phyloP scores from a whole-genome alignment of 1,140 invertebrate genomes.

The Hermetia illucens region DNA sequence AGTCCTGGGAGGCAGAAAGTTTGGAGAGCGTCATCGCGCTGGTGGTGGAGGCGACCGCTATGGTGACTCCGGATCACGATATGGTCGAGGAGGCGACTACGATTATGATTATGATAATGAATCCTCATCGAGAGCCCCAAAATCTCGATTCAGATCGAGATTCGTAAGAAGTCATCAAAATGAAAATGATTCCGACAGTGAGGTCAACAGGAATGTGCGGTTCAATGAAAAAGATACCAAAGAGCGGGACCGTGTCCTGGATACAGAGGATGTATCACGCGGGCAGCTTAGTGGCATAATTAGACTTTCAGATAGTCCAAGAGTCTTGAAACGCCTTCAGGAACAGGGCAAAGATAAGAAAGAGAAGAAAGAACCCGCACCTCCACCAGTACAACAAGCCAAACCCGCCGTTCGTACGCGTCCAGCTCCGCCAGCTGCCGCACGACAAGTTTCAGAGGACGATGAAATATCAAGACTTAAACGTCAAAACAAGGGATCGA shows the following conservation, averaged over 20 bases:
- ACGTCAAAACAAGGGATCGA: conserved; percentile 67
- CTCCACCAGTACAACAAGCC: conserved; percentile 32
- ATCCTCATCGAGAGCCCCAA: conserved; percentile 30
- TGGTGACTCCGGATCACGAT: conserved; percentile 33
- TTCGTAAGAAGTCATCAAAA: conserved; percentile 49
- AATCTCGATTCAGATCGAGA: conserved; percentile 53
- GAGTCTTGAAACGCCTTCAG: conserved; percentile 76
- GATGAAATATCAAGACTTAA: conserved; percentile 83
- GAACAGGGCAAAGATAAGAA: conserved; percentile 65
- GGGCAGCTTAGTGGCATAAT: conserved; percentile 83
- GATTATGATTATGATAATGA: conserved; percentile 49
- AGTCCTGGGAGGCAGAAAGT: conserved; percentile 51
- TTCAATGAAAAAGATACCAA: conserved; percentile 41
- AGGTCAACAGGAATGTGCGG: conserved; percentile 34
- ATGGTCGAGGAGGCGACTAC: conserved; percentile 38
- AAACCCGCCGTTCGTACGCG: conserved; percentile 31
- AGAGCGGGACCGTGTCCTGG: conserved; percentile 64
- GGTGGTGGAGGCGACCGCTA: conserved; percentile 28
- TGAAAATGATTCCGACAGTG: conserved; percentile 54
- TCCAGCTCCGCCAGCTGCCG: conserved; percentile 33
- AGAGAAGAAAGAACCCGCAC: conserved; percentile 45
- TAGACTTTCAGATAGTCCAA: conserved; percentile 71
- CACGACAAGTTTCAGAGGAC: conserved; percentile 68
- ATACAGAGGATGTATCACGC: conserved; percentile 76
- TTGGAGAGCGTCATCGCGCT: conserved; percentile 46